phyloP scores from a whole-genome alignment of 35 echinoderm and acorn worm genomes.

The Holothuria glaberrima region DNA sequence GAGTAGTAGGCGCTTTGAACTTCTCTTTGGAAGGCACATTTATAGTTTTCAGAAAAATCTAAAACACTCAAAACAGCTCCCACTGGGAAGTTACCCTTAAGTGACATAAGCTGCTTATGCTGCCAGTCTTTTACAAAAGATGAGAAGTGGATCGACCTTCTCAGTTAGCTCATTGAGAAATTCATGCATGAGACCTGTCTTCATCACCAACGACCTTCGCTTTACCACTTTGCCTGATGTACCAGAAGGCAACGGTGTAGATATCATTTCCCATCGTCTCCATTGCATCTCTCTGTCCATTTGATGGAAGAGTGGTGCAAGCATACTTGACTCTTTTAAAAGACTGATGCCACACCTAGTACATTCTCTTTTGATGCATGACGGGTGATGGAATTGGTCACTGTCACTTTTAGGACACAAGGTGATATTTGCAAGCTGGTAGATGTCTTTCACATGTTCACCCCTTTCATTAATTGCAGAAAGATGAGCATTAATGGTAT shows the following conservation, averaged over 20 bases:
- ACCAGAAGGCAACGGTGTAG: neutral
- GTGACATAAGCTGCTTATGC: no score
- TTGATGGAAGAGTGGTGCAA: no score
- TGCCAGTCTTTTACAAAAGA: slow-evolving; percentile 15
- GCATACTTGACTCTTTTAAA: neutral
- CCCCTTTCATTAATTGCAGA: no score
- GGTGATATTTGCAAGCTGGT: slow-evolving; percentile 21
- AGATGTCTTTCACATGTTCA: slow-evolving; percentile 60
- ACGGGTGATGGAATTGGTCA: slow-evolving; percentile 29
- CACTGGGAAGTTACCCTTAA: neutral
- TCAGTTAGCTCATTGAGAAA: neutral
- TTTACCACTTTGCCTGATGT: neutral
- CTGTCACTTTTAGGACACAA: slow-evolving; percentile 44
- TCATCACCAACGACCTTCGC: neutral
- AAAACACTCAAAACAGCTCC: slow-evolving; percentile 29
- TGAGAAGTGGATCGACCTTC: neutral
- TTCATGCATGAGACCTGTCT: neutral
- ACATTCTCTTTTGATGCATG: slow-evolving; percentile 61
- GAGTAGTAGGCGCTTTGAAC: slow-evolving; percentile 84
- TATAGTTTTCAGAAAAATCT: slow-evolving; percentile 86
- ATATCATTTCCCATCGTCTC: slow-evolving; percentile 11
- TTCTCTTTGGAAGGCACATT: slow-evolving; percentile 75
- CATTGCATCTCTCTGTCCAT: neutral
- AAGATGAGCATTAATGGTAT: slow-evolving; percentile 36
- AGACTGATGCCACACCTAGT: slow-evolving; percentile 51